Conservation (phyloP, 2,888 invertebrate genomes). For the Pyrgus malvae region DNA sequence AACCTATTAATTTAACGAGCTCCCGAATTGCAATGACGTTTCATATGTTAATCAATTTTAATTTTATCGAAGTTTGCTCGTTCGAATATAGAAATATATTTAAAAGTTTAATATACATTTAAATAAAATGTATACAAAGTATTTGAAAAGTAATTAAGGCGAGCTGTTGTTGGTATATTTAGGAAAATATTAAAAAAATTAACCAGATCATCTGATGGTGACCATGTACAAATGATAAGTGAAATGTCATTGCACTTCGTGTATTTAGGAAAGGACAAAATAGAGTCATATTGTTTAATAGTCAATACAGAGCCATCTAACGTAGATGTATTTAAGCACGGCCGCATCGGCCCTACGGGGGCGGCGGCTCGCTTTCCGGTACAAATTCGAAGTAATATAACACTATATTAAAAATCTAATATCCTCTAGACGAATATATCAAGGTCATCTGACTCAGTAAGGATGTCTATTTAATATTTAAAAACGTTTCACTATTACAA, state of each 20-base stretch:
- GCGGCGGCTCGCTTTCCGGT: constrained; percentile 59
- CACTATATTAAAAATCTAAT: constrained; percentile 58
- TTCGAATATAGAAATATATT: constrained; percentile 80
- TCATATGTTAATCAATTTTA: constrained; percentile 80
- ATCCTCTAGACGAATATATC: constrained; percentile 56
- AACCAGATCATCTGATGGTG: constrained; percentile 87
- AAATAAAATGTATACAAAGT: constrained; percentile 62
- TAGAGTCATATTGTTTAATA: constrained; percentile 71
- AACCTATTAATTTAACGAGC: constrained; percentile 59
- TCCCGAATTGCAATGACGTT: constrained; percentile 56
- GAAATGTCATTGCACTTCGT: constrained; percentile 60
- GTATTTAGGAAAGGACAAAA: constrained; percentile 60
- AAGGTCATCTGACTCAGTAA: constrained; percentile 56
- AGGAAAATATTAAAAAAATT: constrained; percentile 73
- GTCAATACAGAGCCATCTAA: constrained; percentile 76
- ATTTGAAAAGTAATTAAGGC: constrained; percentile 62
- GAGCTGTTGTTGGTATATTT: constrained; percentile 82
- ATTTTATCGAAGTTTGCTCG: constrained; percentile 82
- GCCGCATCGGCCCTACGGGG: constrained; percentile 49
- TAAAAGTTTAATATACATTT: constrained; percentile 75
- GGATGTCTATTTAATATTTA: constrained; percentile 64
- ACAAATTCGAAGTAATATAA: constrained; percentile 64
- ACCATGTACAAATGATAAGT: constrained; percentile 84
- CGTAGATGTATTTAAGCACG: constrained; percentile 60
- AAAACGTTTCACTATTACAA: constrained; percentile 63